Evolutionary conservation across 2,113 vertebrate species (phyloP).

Genomic region (Benitochromis conjunctus): DNA sequence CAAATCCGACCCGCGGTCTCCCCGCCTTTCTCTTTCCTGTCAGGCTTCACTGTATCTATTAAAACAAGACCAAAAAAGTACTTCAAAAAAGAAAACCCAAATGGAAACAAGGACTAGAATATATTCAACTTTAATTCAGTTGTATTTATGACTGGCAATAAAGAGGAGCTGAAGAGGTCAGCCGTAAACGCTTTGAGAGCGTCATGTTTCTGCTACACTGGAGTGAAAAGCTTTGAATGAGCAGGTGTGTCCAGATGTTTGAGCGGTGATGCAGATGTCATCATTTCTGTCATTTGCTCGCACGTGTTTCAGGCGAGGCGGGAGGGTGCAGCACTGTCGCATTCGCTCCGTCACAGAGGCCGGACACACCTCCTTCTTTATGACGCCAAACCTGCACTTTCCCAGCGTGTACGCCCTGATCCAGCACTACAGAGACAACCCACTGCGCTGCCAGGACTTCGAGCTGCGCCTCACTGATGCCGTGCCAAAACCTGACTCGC

Average conservation of each 20-base stretch:
- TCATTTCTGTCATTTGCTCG: neutral
- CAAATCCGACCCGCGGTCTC: neutral
- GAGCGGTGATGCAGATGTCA: neutral
- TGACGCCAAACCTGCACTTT: constrained; percentile 89
- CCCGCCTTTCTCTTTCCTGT: neutral
- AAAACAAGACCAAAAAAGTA: neutral
- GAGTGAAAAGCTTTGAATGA: neutral
- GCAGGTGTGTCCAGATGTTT: neutral
- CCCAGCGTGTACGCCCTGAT: constrained; percentile 84
- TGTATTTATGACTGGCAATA: neutral
- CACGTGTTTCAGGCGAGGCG: constrained; percentile 76
- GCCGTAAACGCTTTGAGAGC: neutral
- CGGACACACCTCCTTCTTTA: constrained; percentile 76
- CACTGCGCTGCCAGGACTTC: constrained; percentile 89
- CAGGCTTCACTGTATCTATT: neutral
- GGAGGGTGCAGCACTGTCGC: constrained; percentile 91
- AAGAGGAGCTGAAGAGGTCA: neutral
- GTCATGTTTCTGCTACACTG: neutral
- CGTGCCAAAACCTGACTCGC: constrained; percentile 84
- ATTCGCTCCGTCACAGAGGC: constrained; percentile 83
- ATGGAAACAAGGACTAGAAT: neutral
- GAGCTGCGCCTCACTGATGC: constrained; percentile 88
- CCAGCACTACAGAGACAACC: constrained; percentile 87
- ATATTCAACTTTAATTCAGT: neutral
- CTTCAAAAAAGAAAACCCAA: neutral